Evolutionary conservation across 2,888 invertebrate species (phyloP), one percentile per base, ranked within the genome.

Genomic region (Mesochorus sp.): DNA sequence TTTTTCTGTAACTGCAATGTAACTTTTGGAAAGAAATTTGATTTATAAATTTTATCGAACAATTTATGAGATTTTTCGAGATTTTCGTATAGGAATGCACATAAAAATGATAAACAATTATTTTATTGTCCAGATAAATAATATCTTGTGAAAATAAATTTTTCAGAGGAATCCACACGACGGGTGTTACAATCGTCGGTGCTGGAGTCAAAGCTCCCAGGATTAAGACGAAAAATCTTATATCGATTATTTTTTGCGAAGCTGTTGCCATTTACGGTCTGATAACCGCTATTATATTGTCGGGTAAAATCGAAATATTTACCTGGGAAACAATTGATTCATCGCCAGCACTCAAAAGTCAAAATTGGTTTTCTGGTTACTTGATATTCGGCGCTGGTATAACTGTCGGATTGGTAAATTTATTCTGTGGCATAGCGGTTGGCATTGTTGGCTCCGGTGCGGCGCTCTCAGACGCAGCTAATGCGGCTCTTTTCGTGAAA

Each of bases 201-300:
- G 99, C 97, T 80, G 99, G 99, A 90, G 99, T 99, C 10, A 99
- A 99, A 92, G 98, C 99, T 34, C 99, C 99, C 6, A 94, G 99
- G 88, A 99, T 99, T 91, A 98, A 99, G 92, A 99, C 99, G 72
- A 99, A 99, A 92, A 99, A 99, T 92, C 94, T 99, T 90, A 98
- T 99, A 90, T 99, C 99, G 62, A 98, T 99, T 86, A 99, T 99
- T 92, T 99, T 99, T 93, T 99, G 99, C 91, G 99, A 99, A 92
- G 99, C 99, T 82, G 99, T 99, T 2, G 99, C 99, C 82, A 99
- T 99, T 92, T 99, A 99, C 92, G 99, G 99, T 26, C 94, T 99
- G 81, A 99, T 99, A 88, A 98, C 99, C 87, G 99, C 99, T 53
- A 99, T 99, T 90, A 98, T 99, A 39, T 93, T 99, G 77, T 97